A percentile compares a stretch with the other conserved stretches of the same genome.
These are phyloP conservation scores for Etheostoma nigrum DNA, from an alignment of 2,797 vertebrate genomes.

Conservation along the genomic window DNA sequence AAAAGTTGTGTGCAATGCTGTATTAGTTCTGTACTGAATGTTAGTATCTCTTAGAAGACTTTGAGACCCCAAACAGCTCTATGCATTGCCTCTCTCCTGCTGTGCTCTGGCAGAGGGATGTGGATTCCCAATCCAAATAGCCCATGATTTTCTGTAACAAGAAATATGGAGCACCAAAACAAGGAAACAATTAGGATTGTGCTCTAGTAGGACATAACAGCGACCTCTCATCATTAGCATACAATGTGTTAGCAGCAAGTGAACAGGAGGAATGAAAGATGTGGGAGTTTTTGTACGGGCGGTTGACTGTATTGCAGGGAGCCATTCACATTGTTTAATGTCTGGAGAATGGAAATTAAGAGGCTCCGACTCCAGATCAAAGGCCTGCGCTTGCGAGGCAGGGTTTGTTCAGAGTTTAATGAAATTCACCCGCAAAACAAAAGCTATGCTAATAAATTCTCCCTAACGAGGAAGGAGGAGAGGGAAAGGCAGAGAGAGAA, in stretches of 20 bases:
- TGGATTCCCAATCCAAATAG: conserved; percentile 59
- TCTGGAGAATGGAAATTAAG: conserved; percentile 87
- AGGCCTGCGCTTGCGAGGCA: conserved; percentile 76
- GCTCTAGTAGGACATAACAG: conserved; percentile 53
- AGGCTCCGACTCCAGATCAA: conserved; percentile 84
- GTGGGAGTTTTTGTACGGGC: conserved; percentile 70
- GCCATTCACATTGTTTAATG: conserved; percentile 83
- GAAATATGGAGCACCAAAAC: conserved; percentile 71
- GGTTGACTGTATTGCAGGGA: conserved; percentile 74
- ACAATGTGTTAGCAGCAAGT: conserved; percentile 56
- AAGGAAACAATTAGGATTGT: conserved; percentile 65
- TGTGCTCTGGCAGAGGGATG: conserved; percentile 58
- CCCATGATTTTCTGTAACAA: conserved; percentile 60
- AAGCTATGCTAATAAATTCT: conserved; percentile 85
- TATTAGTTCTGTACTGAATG: conserved; percentile 51
- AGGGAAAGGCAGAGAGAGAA: conserved; percentile 52
- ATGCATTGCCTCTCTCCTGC: conserved; percentile 43
- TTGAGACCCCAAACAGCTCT: conserved; percentile 43
- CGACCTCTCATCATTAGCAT: conserved; percentile 76
- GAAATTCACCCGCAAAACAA: conserved; percentile 86
- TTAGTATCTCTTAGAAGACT: conserved; percentile 47
- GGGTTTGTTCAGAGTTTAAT: conserved; percentile 87
- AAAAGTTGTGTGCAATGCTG: conserved; percentile 49
- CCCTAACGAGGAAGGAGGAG: conserved; percentile 78
- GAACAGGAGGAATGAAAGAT: conserved; percentile 64